phyloP scores from a whole-genome alignment of 2,797 vertebrate genomes.

The Gymnoscopelus microlampas region DNA sequence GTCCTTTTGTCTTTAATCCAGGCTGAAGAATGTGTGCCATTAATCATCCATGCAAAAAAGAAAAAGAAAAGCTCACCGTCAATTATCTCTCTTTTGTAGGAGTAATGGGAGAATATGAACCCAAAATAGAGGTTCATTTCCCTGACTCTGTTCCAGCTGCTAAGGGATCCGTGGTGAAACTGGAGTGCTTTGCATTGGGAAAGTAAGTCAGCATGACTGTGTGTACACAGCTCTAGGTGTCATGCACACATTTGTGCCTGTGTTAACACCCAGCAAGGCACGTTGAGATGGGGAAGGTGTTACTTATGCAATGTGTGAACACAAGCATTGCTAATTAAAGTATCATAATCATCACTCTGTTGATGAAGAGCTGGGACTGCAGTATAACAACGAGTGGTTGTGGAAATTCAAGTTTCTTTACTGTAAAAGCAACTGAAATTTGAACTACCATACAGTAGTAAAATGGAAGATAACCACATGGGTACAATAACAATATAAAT shows the following conservation, averaged over 20 bases:
- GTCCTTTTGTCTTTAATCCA: constrained; percentile 57
- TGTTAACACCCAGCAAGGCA: constrained; percentile 32
- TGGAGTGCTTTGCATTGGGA: constrained; percentile 95
- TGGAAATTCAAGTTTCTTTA: constrained; percentile 56
- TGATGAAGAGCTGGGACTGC: constrained; percentile 10
- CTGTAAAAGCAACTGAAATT: constrained; percentile 41
- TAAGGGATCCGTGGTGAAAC: constrained; percentile 90
- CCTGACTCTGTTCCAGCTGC: constrained; percentile 91
- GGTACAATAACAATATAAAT: constrained; percentile 43
- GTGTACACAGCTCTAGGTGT: constrained; percentile 42
- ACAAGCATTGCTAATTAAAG: constrained; percentile 43
- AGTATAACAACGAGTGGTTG: constrained; percentile 39
- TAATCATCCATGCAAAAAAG: constrained; percentile 63
- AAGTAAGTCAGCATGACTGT: constrained; percentile 87
- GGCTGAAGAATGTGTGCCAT: constrained; percentile 43
- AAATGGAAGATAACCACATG: constrained; percentile 49
- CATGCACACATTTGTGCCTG: constrained; percentile 30
- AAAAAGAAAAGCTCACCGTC: constrained; percentile 35
- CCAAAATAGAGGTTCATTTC: constrained; percentile 98
- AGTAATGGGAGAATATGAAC: constrained; percentile 97
- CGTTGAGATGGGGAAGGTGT: constrained; percentile 36
- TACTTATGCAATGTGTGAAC: constrained; percentile 8
- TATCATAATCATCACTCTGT: constrained; percentile 35
- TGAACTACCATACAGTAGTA: constrained; percentile 8
- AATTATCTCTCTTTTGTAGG: constrained; percentile 78